A percentile compares a stretch with the other conserved stretches of the same genome.
Conservation (phyloP, 2,797 vertebrate genomes). For the Poeciliopsis paucimaculata region DNA sequence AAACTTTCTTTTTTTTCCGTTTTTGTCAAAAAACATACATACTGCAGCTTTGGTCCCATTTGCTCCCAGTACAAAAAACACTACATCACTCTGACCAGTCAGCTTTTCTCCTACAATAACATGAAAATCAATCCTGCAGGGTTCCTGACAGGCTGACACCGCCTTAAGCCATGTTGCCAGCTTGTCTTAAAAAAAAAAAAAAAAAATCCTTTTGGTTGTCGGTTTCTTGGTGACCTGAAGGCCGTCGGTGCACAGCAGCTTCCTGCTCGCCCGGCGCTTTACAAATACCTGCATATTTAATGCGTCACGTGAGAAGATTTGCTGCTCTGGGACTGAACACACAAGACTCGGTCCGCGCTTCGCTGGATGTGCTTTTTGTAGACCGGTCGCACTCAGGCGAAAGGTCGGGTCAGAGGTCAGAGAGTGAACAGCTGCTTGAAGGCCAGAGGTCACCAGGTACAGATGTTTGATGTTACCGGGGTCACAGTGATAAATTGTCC, state of each 20-base stretch:
- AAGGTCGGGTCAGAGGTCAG: constrained; percentile 61
- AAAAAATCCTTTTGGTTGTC: constrained; percentile 12
- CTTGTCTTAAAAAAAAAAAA: constrained; percentile 16
- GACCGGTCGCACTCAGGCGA: constrained; percentile 57
- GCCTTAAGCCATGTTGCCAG: constrained; percentile 15
- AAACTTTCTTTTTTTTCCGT: too few relatives aligned
- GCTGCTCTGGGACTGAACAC: constrained; percentile 39
- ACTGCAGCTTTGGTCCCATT: neutral
- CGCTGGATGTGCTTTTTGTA: constrained; percentile 18
- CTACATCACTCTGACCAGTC: neutral
- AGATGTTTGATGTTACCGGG: constrained; percentile 78
- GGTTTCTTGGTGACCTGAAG: constrained; percentile 21
- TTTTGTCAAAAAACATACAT: too few relatives aligned
- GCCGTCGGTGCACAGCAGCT: constrained; percentile 13
- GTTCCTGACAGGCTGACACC: constrained; percentile 11
- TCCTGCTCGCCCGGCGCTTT: constrained; percentile 42
- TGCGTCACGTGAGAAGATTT: constrained; percentile 45
- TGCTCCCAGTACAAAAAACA: neutral
- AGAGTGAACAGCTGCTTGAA: constrained; percentile 68
- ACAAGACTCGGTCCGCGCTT: constrained; percentile 33
- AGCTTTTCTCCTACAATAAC: constrained; percentile 6
- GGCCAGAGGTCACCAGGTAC: constrained; percentile 75
- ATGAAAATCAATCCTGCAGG: neutral
- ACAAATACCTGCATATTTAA: constrained; percentile 53
- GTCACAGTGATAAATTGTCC: constrained; percentile 72